Base-by-base conservation (phyloP, 2,888 invertebrate species). In the Lottia scabra region DNA sequence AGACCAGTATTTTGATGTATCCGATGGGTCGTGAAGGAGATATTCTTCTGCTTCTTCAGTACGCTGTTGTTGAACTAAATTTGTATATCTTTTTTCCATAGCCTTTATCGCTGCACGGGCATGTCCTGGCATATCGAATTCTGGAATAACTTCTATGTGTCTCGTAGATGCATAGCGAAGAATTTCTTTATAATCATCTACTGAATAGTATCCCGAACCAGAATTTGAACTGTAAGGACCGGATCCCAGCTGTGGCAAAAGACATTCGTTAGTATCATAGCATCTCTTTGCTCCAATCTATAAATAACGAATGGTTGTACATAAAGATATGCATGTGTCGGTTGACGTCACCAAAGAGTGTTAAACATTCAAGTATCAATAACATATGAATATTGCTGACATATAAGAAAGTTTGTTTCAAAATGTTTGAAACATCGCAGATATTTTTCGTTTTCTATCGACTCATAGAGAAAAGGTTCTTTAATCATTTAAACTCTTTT, bases 71-170 rank as follows among this genome's bases (percentile, higher is more conserved):
- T 62, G n/a, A 45, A 16, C 23, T 27, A 71, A 44, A n/a, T 67
- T 67, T 3, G 45, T 69, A 30, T 67, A 74, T 2, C 71, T 27
- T 13, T 67, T 68, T 68, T 78, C 74, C 79, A 79, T 79, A 16
- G 78, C 68, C 27, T 81, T 78, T 67, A 85, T 80, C 46, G 84
- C 82, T 5, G 85, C 83, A n/a, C 76, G 72, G 2, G 77, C 71
- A 70, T 83, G 80, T 2, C 84, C 80, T 0, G 81, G 83, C 78
- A 80, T 76, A 67, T 83, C 85, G 46, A 84, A 76, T 72, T 84
- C 84, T 13, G 84, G 84, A 67, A 84, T 81, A 44, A 84, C 80
- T 16, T 74, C 63, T n/a, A 82, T 77, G 66, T 81, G 77, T 12
- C 73, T 67, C 10, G 43, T 45, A 12, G 67, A 62, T 8, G 81